Evolutionary conservation across 2,797 vertebrate genomes (phyloP), one percentile per base, ranked within the genome.

Genomic region (Chiloscyllium punctatum): DNA sequence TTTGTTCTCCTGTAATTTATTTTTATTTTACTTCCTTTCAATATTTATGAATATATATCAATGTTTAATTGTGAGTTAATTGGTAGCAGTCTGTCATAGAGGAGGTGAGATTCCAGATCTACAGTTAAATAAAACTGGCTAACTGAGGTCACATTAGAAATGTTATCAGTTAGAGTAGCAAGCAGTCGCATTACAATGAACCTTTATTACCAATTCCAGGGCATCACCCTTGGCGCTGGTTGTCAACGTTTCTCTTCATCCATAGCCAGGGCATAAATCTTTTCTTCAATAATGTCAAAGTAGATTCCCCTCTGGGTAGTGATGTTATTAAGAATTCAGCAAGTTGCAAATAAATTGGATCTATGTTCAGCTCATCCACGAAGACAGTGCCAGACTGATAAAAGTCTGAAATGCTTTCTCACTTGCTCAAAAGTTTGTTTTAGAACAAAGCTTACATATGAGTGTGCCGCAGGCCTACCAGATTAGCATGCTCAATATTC

Each of bases 201-300:
- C 92, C 23, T 74, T 94, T 94, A 71, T 72, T 94, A 51, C 69
- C 25, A 94, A 94, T 74, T 72, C 68, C 27, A 48, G 25, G 37
- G 66, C 68, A 94, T 72, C n/a, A 92, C 90, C 90, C 62, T 42
- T 69, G 91, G 66, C 0, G 16, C n/a, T 71, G 87, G 87, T 51
- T 62, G 51, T 88, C 86, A 88, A 57, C 51, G 51, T 88, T 57
- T 53, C 53, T 33, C 86, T 91, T 94, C 92, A 94, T 51, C 37
- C 69, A 30, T 51, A 48, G 68, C 37, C 11, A 94, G 13, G 25
- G 68, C 92, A 94, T 72, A 72, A 69, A 94, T 94, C 92, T 94
- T 71, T 71, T 48, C 92, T 94, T 94, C 69, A 30, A 72, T 74
- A 72, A 94, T 72, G 92, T 94, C 42, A 15, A 71, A 72, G 92